Percentiles rank a stretch among this genome's conserved stretches.
phyloP scores from a whole-genome alignment of 2,888 invertebrate genomes.

The Limenitis camilla region DNA sequence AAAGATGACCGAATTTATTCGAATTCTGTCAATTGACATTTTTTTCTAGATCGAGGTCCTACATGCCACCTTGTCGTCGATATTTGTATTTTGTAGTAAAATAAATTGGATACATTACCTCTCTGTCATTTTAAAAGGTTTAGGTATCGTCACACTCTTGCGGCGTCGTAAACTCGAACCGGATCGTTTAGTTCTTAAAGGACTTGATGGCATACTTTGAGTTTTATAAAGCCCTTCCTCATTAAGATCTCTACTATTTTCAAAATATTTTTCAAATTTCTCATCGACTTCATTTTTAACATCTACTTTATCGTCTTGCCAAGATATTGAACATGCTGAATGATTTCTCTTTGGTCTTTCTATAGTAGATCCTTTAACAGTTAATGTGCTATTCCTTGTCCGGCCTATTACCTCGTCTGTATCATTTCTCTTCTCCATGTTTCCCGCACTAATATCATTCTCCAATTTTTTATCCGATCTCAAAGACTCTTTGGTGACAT shows the following conservation, averaged over 20 bases:
- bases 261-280: conserved; percentile 59
- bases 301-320: conserved; percentile 58
- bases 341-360: conserved; percentile 55
- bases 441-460: conserved; percentile 6
- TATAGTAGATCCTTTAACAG: conserved; percentile 35
- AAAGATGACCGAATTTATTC: too few species aligned
- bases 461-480: conserved; percentile 33
- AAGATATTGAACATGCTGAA: conserved; percentile 67
- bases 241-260: conserved; percentile 37
- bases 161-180: conserved; percentile 37
- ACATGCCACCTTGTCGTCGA: too few species aligned
- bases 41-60: too few species aligned
- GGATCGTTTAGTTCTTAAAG: conserved; percentile 53
- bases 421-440: conserved; percentile 24
- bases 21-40: too few species aligned
- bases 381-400: conserved; percentile 33
- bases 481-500: conserved; percentile 30
- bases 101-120: conserved; percentile 58
- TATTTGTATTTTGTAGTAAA: background rate
- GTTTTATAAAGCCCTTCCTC: conserved; percentile 54
- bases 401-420: conserved; percentile 29
- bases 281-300: conserved; percentile 50
- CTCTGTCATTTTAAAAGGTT: conserved; percentile 81
- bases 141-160: conserved; percentile 74
- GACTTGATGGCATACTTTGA: conserved; percentile 76